These are phyloP conservation scores for Periophthalmus modestus DNA, from an alignment of 2,113 vertebrate species.

Conservation along the genomic window DNA sequence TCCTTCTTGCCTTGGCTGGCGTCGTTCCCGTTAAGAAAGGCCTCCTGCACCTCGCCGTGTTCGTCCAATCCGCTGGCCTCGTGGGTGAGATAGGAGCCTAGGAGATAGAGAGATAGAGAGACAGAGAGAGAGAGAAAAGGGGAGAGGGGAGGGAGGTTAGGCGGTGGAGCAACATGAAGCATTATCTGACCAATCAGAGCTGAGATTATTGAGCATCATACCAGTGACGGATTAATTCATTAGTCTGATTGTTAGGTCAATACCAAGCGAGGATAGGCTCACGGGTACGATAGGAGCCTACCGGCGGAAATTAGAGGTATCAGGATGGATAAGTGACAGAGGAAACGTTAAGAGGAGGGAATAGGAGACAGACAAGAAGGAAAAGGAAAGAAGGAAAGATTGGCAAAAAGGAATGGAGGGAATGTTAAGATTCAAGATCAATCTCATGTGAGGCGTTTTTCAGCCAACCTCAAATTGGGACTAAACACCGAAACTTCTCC, in stretches of 20 bases:
- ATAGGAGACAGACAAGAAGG: slow-evolving; percentile 39
- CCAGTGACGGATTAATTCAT: slow-evolving; percentile 72
- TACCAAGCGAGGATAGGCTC: slow-evolving; percentile 77
- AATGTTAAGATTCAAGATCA: slow-evolving; percentile 53
- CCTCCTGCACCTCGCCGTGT: slow-evolving; percentile 91
- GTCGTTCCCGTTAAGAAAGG: slow-evolving; percentile 90
- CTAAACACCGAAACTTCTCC: no score
- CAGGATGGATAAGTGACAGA: slow-evolving; percentile 40
- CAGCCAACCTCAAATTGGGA: background rate
- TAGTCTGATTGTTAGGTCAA: slow-evolving; percentile 73
- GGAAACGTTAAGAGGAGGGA: slow-evolving; percentile 21
- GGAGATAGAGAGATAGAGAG: slow-evolving; percentile 24
- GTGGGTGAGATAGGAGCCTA: slow-evolving; percentile 92
- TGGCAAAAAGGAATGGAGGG: slow-evolving; percentile 39
- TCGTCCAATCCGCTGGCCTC: slow-evolving; percentile 93
- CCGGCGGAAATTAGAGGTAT: slow-evolving; percentile 39
- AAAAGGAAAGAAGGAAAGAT: slow-evolving; percentile 45
- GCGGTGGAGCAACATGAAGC: slow-evolving; percentile 61
- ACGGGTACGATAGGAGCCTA: slow-evolving; percentile 73
- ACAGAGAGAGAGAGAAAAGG: slow-evolving; percentile 10
- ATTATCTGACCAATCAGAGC: slow-evolving; percentile 49
- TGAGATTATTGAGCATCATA: slow-evolving; percentile 52
- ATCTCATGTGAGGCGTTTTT: background rate
- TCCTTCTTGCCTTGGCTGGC: slow-evolving; percentile 92
- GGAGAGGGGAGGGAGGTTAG: slow-evolving; percentile 69